Evolutionary conservation across 2,888 invertebrate species (phyloP).

Genomic region (Sesamia inferens): DNA sequence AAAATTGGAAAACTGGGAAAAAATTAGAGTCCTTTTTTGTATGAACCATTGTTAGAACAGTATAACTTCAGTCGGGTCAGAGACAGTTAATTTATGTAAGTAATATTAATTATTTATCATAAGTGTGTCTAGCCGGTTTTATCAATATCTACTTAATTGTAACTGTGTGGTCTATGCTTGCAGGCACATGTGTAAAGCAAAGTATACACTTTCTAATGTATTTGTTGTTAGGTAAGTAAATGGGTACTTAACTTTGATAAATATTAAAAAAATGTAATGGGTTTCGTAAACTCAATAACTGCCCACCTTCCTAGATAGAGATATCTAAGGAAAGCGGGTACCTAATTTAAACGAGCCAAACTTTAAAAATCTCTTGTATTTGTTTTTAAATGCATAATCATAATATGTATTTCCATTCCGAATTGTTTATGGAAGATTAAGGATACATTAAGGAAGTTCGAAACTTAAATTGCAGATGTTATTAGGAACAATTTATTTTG

Average conservation of each 20-base stretch:
- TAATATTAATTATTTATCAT: conserved; percentile 27
- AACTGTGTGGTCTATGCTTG: conserved; percentile 16
- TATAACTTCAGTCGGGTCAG: background rate
- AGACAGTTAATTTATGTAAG: conserved; percentile 2
- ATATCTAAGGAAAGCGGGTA: background rate
- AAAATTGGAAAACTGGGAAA: background rate
- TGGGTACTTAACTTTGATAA: background rate
- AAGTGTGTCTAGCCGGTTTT: conserved; percentile 47
- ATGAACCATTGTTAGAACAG: background rate
- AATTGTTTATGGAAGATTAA: conserved; percentile 19
- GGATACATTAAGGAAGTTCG: conserved; percentile 19
- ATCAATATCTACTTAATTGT: conserved; percentile 23
- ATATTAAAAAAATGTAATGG: background rate
- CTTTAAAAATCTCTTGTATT: background rate
- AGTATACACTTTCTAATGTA: background rate
- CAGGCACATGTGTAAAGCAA: background rate
- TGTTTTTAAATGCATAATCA: conserved; percentile 3
- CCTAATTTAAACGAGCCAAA: background rate
- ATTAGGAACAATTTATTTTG: conserved; percentile 21
- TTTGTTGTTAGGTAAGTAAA: background rate
- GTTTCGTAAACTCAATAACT: too few relatives aligned
- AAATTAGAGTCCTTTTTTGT: background rate
- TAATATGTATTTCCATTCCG: conserved; percentile 25
- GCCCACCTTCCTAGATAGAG: background rate
- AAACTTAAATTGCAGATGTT: conserved; percentile 11